These are phyloP conservation scores for Cercopithecus diana DNA, from an alignment of 2,797 vertebrate genomes.

Conservation along the genomic window DNA sequence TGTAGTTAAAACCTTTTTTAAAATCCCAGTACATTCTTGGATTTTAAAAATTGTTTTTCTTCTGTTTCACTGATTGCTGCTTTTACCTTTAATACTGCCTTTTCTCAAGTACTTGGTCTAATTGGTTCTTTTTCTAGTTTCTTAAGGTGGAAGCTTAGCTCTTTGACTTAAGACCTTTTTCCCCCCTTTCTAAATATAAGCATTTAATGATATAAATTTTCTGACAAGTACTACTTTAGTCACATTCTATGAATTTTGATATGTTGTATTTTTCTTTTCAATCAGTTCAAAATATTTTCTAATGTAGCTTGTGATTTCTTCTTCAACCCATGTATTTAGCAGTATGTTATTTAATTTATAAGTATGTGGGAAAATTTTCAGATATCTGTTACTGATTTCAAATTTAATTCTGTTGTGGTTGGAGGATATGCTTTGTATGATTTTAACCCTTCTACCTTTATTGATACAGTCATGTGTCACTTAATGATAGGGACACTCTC, in stretches of 20 bases:
- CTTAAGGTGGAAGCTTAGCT: neutral
- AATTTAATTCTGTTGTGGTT: neutral
- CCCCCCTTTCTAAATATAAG: neutral
- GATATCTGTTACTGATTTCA: neutral
- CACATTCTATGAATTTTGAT: neutral
- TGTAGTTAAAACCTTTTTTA: neutral
- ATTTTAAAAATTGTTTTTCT: neutral
- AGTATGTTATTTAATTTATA: constrained; percentile 5
- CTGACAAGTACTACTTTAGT: neutral
- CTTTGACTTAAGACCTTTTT: neutral
- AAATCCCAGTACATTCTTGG: neutral
- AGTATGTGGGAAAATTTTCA: neutral
- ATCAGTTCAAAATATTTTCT: constrained; percentile 12
- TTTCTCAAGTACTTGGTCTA: neutral
- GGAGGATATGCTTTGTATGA: neutral
- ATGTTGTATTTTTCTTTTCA: neutral
- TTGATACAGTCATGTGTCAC: neutral
- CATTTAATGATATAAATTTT: neutral
- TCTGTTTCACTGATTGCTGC: neutral
- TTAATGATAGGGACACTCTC: neutral
- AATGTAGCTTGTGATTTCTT: neutral
- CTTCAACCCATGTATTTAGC: neutral
- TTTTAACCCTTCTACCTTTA: neutral
- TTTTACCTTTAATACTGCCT: neutral
- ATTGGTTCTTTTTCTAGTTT: neutral